Evolutionary conservation across 2,888 invertebrate genomes (phyloP).

Genomic region (Cenopis cana): DNA sequence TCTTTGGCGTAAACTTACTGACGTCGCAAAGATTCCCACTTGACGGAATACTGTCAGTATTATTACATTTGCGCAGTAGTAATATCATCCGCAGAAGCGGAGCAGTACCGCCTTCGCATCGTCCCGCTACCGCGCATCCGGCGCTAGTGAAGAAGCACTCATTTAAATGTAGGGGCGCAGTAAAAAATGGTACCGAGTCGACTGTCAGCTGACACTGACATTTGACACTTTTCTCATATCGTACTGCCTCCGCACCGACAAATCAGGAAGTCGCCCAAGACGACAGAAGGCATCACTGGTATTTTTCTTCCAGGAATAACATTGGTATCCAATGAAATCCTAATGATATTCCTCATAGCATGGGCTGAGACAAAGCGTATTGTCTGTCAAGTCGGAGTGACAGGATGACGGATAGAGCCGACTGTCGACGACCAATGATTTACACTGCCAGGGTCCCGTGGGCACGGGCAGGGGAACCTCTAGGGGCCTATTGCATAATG

Average conservation of each 20-base stretch:
- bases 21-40: neutral
- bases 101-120: too few relatives aligned
- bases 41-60: neutral
- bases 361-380: conserved; percentile 36
- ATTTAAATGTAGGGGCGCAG: too few relatives aligned
- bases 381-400: conserved; percentile 40
- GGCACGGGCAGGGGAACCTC: neutral
- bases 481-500: too few relatives aligned
- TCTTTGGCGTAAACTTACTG: neutral
- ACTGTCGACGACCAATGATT: conserved; percentile 39
- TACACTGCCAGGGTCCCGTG: conserved; percentile 24
- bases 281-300: neutral
- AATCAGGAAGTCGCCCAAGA: too few relatives aligned
- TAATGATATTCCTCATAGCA: conserved; percentile 20
- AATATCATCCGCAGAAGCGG: too few relatives aligned
- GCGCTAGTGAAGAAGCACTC: too few relatives aligned
- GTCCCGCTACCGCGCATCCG: too few relatives aligned
- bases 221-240: too few relatives aligned
- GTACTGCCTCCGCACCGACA: too few relatives aligned
- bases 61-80: too few relatives aligned
- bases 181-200: too few relatives aligned
- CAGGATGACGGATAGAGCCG: conserved; percentile 43
- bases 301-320: neutral
- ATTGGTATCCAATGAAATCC: conserved; percentile 19
- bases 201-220: too few relatives aligned